phyloP scores from a whole-genome alignment of 2,113 vertebrate genomes.

The Neoarius graeffei region DNA sequence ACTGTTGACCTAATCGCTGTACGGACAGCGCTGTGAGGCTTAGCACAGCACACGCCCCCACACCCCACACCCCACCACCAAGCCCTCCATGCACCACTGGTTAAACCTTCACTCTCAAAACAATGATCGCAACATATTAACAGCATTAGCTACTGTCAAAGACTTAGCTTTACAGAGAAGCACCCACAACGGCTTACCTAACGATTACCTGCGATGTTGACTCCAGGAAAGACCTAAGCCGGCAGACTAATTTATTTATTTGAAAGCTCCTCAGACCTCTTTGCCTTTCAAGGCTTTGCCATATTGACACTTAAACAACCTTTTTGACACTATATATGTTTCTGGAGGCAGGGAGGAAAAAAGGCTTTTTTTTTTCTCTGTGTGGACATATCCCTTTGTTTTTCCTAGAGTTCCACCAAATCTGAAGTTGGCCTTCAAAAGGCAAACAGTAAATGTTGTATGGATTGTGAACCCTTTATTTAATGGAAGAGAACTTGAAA shows the following conservation, averaged over 20 bases:
- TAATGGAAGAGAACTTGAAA: slow-evolving; percentile 91
- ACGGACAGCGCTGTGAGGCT: slow-evolving; percentile 58
- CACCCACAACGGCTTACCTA: slow-evolving; percentile 57
- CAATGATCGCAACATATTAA: slow-evolving; percentile 59
- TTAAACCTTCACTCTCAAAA: slow-evolving; percentile 57
- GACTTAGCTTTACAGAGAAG: slow-evolving; percentile 74
- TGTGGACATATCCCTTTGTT: slow-evolving; percentile 58
- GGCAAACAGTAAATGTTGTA: slow-evolving; percentile 68
- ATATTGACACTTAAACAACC: slow-evolving; percentile 75
- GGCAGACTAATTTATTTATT: slow-evolving; percentile 73
- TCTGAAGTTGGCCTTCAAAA: slow-evolving; percentile 76
- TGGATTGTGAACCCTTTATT: slow-evolving; percentile 81
- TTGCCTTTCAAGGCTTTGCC: slow-evolving; percentile 76
- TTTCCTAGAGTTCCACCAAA: slow-evolving; percentile 70
- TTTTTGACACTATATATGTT: slow-evolving; percentile 70
- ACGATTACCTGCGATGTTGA: slow-evolving; percentile 61
- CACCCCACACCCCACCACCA: slow-evolving; percentile 51
- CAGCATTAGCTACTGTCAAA: slow-evolving; percentile 73
- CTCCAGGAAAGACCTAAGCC: slow-evolving; percentile 62
- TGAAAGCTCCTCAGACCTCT: slow-evolving; percentile 77
- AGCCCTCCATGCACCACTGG: slow-evolving; percentile 49
- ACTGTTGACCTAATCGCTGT: slow-evolving; percentile 57
- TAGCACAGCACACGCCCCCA: slow-evolving; percentile 16
- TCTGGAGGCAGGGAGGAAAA: slow-evolving; percentile 69
- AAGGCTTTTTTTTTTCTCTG: slow-evolving; percentile 51